Evolutionary conservation across 2,797 vertebrate species (phyloP), one percentile per base, ranked within the genome.

Genomic region (Menidia menidia): DNA sequence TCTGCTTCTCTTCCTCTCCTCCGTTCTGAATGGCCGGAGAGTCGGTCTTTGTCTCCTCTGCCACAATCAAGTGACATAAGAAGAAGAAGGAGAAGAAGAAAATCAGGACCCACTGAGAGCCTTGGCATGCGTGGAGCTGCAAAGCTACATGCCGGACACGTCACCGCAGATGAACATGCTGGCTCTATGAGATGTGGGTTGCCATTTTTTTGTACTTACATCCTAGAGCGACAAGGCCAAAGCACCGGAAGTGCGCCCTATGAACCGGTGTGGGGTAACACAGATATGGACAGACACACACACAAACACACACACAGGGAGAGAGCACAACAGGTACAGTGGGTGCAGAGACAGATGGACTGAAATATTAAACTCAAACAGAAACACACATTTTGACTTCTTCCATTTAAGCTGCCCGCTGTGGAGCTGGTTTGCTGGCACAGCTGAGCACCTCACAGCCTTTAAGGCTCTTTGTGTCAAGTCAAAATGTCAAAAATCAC

Each of bases 181-280:
- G 52, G 66, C 83, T 81, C 45, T 70, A 81, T 84, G 73, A 86
- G 62, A 82, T 15, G 51, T 71, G 75, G 74, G 68, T 74, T 68
- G 32, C 64, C 68, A 55, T 59, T 55, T 30, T 56, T 80, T 85
- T 89, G 92, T 96, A 97, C 95, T 97, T 96, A 96, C 95, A 96
- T 95, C 96, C 95, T 96, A 97, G 93, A 89, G 92, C 88, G 92
- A 95, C 92, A 96, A 95, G 94, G 92, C 95, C 93, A 96, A 94
- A 94, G 94, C 93, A 90, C 88, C 94, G 85, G 95, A 95, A 89
- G 90, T 89, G 93, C 94, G 90, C 93, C 95, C 96, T 96, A 94
- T 83, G 71, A 93, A 88, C 85, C 91, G 95, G 92, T 93, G 92
- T 86, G 88, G 93, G 93, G 87, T 85, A 73, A 92, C 87, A 93